Base-by-base conservation (phyloP, 2,888 invertebrate species). In the Nomada flava region DNA sequence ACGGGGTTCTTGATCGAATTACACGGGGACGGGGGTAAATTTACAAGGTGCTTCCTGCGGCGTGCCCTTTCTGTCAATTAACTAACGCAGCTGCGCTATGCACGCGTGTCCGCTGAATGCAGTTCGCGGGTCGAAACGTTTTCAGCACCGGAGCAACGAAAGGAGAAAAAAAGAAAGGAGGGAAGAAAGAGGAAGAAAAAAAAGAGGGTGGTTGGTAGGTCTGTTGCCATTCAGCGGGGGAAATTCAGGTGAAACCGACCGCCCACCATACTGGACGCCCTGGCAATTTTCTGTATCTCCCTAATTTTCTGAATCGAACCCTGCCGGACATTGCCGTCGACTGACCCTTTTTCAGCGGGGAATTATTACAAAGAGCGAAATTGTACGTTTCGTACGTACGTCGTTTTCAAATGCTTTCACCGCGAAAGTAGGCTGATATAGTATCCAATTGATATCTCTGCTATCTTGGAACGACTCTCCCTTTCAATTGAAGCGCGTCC, bases 1-100 rank as follows among this genome's bases (percentile, higher is more conserved):
- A 93, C 89, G 92, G 93, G 93, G 92, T 92, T 92, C 92, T 91
- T 91, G 92, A 93, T 93, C 93, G 92, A 93, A 93, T 93, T 93
- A 93, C 91, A 91, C 89, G 89, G 89, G 36, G 89, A 82, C 63
- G 86, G 84, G 82, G 89, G 42, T 11, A 68, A 76, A 60, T 71
- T 57, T 76, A 85, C 87, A 77, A 85, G 82, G 79, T 78, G 77
- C 63, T 78, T 67, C 80, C 92, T 84, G 90, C 79, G 68, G 92
- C 83, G 90, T 77, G 76, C 86, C 91, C 89, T 90, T 91, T 92
- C 90, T 91, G 87, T 91, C 93, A 92, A 93, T 93, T 93, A 93
- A 84, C 80, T 73, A 76, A 77, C 81, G 91, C 92, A 92, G 92
- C 92, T 92, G 92, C 91, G 84, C 53, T 2, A 47, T 50, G 57